Percentiles rank a stretch among this genome's conserved stretches.
Conservation (phyloP, 2,888 invertebrate genomes). For the Thera obeliscata region DNA sequence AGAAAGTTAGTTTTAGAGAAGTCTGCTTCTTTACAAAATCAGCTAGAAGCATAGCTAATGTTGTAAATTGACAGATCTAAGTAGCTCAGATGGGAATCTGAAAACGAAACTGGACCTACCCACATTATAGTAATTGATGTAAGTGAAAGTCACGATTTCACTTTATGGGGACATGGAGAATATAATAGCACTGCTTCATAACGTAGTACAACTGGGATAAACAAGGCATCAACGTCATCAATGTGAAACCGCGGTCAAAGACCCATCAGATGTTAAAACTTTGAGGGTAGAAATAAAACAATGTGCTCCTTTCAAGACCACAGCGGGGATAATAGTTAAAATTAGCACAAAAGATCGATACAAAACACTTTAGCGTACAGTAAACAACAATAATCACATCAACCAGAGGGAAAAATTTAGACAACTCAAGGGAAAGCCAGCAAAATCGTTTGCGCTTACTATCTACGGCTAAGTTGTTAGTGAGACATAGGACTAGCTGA, state of each 20-base stretch:
- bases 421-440: slow-evolving; percentile 31
- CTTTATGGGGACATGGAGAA: background rate
- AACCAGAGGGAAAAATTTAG: slow-evolving; percentile 54
- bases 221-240: slow-evolving; percentile 73
- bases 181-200: background rate
- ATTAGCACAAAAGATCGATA: slow-evolving; percentile 36
- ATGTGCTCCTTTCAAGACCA: slow-evolving; percentile 48
- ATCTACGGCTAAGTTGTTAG: background rate
- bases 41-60: background rate
- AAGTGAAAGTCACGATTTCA: background rate
- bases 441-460: background rate
- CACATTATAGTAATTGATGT: slow-evolving; percentile 11
- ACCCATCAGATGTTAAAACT: slow-evolving; percentile 48
- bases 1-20: slow-evolving; percentile 9
- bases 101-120: slow-evolving; percentile 18
- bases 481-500: slow-evolving; percentile 2
- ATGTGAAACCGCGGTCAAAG: slow-evolving; percentile 68
- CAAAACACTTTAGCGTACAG: slow-evolving; percentile 58
- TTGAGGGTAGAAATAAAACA: slow-evolving; percentile 71
- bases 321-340: slow-evolving; percentile 38
- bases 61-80: background rate
- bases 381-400: slow-evolving; percentile 59
- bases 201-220: slow-evolving; percentile 24
- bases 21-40: background rate
- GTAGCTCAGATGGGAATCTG: background rate